A percentile compares a stretch with the other conserved stretches of the same genome.
These are phyloP conservation scores for Clivina fossor DNA, from an alignment of 2,888 invertebrate species.

Conservation along the genomic window DNA sequence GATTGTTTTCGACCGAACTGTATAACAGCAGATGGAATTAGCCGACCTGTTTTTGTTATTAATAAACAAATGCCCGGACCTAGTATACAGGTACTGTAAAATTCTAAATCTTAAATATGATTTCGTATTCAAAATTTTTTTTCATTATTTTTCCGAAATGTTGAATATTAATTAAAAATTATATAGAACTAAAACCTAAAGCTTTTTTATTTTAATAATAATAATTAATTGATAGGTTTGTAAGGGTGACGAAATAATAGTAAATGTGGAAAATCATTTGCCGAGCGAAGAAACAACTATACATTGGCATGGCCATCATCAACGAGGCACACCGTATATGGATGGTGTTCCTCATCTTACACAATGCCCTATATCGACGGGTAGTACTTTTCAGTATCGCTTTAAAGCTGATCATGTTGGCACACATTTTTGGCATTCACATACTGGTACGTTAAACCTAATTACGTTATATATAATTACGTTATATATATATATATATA, in stretches of 20 bases:
- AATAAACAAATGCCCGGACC: constrained; percentile 90
- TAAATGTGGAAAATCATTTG: constrained; percentile 79
- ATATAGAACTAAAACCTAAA: neutral
- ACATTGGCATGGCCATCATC: constrained; percentile 92
- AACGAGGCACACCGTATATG: constrained; percentile 78
- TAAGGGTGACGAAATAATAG: constrained; percentile 78
- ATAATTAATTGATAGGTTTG: constrained; percentile 68
- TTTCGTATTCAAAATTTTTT: too few relatives aligned
- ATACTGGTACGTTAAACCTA: constrained; percentile 55
- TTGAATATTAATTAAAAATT: neutral
- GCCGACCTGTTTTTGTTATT: constrained; percentile 72
- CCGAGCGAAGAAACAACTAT: constrained; percentile 80
- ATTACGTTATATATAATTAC: too few relatives aligned
- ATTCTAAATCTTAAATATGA: too few relatives aligned
- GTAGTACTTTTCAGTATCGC: constrained; percentile 72
- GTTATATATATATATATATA: neutral
- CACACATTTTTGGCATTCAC: constrained; percentile 86
- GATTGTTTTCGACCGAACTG: constrained; percentile 82
- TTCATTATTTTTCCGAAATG: neutral
- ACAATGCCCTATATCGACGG: constrained; percentile 80
- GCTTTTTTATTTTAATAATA: neutral
- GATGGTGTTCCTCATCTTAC: constrained; percentile 86
- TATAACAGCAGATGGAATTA: constrained; percentile 79
- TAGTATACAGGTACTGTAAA: constrained; percentile 71
- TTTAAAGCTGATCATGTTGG: constrained; percentile 74